Evolutionary conservation across 2,888 invertebrate species (phyloP).

Genomic region (Cistogaster globosa): DNA sequence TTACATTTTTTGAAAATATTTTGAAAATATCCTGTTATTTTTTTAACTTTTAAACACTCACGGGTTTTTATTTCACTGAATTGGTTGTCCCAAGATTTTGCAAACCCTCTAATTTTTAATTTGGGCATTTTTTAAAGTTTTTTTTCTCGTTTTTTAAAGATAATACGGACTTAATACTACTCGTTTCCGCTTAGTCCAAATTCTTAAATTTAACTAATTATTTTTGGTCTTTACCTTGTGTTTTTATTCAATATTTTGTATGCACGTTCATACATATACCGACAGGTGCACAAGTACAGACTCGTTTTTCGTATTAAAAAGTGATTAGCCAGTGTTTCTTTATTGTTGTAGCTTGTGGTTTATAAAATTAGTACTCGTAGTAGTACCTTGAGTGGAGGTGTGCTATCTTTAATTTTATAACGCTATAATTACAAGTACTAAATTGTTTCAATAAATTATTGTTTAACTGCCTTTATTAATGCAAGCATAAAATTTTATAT

Average conservation of each 20-base stretch:
- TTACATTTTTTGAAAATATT: no score
- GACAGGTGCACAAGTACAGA: neutral
- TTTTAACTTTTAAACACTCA: constrained; percentile 40
- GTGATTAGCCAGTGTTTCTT: constrained; percentile 43
- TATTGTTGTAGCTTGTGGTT: constrained; percentile 14
- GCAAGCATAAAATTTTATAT: no score
- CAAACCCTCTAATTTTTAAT: constrained; percentile 14
- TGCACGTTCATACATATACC: neutral
- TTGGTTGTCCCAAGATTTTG: neutral
- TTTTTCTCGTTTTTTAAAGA: neutral
- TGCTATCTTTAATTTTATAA: constrained; percentile 40
- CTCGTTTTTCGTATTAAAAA: constrained; percentile 20
- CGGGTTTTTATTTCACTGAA: constrained; percentile 49
- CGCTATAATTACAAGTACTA: neutral
- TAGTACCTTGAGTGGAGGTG: constrained; percentile 3
- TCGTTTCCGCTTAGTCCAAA: constrained; percentile 7
- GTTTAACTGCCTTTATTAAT: neutral
- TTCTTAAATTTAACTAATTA: constrained; percentile 49
- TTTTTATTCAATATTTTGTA: constrained; percentile 41
- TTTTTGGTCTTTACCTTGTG: constrained; percentile 9
- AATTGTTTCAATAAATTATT: neutral
- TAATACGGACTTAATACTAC: neutral
- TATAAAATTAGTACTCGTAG: constrained; percentile 3
- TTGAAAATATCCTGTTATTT: no score
- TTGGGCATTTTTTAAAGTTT: constrained; percentile 10